These are phyloP conservation scores for Hydrochoerus hydrochaeris DNA, from an alignment of 2,113 vertebrate genomes.

Conservation along the genomic window DNA sequence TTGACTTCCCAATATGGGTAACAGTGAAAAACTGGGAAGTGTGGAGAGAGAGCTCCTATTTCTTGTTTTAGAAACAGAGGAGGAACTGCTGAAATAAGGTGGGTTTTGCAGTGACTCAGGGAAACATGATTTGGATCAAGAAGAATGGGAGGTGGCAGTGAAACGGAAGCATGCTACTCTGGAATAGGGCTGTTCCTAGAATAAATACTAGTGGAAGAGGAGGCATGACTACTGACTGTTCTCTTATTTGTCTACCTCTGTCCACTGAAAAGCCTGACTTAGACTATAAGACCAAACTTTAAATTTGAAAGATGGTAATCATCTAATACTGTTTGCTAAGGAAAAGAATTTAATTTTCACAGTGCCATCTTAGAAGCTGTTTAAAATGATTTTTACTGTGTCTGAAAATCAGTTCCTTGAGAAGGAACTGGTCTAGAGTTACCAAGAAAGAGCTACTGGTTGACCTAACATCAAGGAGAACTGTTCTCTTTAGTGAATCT, in stretches of 20 bases:
- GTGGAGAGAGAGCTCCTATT: background rate
- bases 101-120: background rate
- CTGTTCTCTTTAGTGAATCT: background rate
- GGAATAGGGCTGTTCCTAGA: background rate
- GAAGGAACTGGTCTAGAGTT: background rate
- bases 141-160: too few species aligned
- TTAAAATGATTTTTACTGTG: background rate
- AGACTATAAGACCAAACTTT: background rate
- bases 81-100: background rate
- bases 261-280: background rate
- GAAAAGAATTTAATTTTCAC: background rate
- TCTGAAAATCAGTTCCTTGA: background rate
- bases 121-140: background rate
- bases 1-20: background rate
- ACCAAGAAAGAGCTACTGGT: background rate
- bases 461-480: background rate
- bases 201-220: too few species aligned
- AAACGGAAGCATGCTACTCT: background rate
- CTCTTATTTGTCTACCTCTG: background rate
- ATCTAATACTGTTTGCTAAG: background rate
- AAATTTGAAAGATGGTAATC: background rate
- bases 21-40: background rate
- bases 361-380: background rate
- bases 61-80: background rate
- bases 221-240: background rate